Base-by-base conservation (phyloP, 1,140 invertebrate genomes). In the Meteorus sp. region DNA sequence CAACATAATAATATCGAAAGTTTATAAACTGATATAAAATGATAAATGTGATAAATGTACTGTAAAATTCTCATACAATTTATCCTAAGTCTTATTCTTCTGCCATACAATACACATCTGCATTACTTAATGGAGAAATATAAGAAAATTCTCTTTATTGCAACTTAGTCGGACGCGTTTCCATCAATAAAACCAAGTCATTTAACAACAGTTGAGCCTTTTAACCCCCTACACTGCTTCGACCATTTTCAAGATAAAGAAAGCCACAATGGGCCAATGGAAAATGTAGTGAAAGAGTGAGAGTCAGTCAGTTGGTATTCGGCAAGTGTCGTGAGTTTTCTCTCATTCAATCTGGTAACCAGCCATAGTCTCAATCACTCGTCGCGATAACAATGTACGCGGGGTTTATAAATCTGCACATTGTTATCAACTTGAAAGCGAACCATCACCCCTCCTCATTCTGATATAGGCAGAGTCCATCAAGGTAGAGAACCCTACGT, bases 391-490 rank as follows among this genome's bases (percentile, higher is more conserved):
- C 72, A 74, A 74, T 74, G 59, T 65, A 62, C 55, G 61, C 59
- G 54, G 60, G 70, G 69, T 72, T 72, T 72, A 74, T 72, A 74
- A 74, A 74, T 74, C 72, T 69, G 70, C 43, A 69, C 69, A 72
- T 74, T 74, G 72, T 74, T 74, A 69, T 68, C 65, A 71, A 72
- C 69, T 74, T 74, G 72, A 74, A 74, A 74, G 70, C 70, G 65
- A 64, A 68, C 65, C 63, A 62, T 25, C 17, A 31, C 17, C 48
- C 53, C 57, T 35, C 37, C 52, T 48, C 39, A 20, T 20, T 41
- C n/a, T 29, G 19, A 43, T 23, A 39, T 51, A 41, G 27, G 19
- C 33, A 33, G 59, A 66, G 58, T 35, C 54, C 45, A 59, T 17
- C 47, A 57, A 51, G 47, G 60, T 68, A 62, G 54, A 37, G 13